Percentiles rank a stretch among this genome's conserved stretches.
Conservation (phyloP, 2,888 invertebrate genomes). For the Zygaena filipendulae region DNA sequence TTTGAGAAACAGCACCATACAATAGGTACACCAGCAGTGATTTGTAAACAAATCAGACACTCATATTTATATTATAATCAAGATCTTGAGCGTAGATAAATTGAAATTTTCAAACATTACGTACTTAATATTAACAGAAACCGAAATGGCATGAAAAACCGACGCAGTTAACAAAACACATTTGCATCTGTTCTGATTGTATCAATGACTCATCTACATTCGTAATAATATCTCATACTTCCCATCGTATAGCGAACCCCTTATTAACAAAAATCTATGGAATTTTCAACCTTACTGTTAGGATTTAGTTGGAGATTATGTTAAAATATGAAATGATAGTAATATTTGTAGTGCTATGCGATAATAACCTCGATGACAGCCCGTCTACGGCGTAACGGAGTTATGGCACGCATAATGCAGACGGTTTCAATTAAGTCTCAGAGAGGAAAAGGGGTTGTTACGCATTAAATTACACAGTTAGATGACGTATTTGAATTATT, state of each 20-base stretch:
- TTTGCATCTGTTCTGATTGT: conserved; percentile 20
- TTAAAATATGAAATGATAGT: background rate
- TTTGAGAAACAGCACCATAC: no score
- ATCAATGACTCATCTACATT: conserved; percentile 22
- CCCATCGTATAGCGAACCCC: conserved; percentile 19
- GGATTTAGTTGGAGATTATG: no score
- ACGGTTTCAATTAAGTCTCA: conserved; percentile 36
- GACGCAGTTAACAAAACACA: conserved; percentile 7
- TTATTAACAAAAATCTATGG: conserved; percentile 4
- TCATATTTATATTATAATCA: no score
- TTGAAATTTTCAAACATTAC: no score
- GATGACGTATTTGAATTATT: conserved; percentile 27
- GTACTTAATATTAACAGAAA: no score
- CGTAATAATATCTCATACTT: conserved; percentile 24
- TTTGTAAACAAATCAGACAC: no score
- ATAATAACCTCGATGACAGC: conserved; percentile 27
- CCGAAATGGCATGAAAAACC: background rate
- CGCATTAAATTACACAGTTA: conserved; percentile 31
- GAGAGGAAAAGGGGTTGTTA: conserved; percentile 24
- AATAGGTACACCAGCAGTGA: no score
- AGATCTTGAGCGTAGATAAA: no score
- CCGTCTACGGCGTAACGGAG: conserved; percentile 26
- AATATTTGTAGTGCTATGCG: conserved; percentile 5
- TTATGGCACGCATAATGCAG: conserved; percentile 31
- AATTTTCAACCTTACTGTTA: conserved; percentile 3